phyloP scores from a whole-genome alignment of 2,113 vertebrate genomes.

The Delphinapterus leucas region DNA sequence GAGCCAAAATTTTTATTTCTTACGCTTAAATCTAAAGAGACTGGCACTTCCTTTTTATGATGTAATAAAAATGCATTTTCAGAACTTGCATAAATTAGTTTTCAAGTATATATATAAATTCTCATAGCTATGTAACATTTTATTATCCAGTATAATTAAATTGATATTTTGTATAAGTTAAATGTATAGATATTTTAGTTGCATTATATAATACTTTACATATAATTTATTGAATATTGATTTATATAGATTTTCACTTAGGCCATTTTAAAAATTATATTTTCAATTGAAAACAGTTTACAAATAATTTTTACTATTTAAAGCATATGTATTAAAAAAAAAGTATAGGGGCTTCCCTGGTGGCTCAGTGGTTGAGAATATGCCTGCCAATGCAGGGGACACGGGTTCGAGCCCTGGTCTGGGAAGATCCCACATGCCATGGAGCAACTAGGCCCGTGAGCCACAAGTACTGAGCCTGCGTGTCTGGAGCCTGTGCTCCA shows the following conservation, averaged over 20 bases:
- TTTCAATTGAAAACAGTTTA: not conserved
- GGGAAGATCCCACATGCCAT: no score
- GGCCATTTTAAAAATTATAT: not conserved
- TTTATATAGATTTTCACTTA: not conserved
- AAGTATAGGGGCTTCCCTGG: not conserved
- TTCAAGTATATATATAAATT: not conserved
- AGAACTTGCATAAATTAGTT: constrained; percentile 3
- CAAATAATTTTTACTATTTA: not conserved
- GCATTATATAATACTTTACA: not conserved
- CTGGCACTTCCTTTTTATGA: not conserved
- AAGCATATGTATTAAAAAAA: not conserved
- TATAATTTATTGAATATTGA: not conserved
- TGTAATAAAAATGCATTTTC: constrained; percentile 1
- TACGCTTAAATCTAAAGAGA: not conserved
- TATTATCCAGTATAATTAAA: not conserved
- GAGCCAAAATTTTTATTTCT: constrained; percentile 11
- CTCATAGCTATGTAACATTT: not conserved
- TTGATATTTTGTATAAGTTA: not conserved
- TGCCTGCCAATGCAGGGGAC: no score
- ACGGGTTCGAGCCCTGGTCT: no score
- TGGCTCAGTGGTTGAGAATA: no score
- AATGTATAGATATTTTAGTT: not conserved
- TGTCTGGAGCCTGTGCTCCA: no score
- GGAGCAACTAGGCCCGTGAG: no score
- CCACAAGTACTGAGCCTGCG: no score